Conservation (phyloP, 2,113 vertebrate species). For the Pterocles burchelli region DNA sequence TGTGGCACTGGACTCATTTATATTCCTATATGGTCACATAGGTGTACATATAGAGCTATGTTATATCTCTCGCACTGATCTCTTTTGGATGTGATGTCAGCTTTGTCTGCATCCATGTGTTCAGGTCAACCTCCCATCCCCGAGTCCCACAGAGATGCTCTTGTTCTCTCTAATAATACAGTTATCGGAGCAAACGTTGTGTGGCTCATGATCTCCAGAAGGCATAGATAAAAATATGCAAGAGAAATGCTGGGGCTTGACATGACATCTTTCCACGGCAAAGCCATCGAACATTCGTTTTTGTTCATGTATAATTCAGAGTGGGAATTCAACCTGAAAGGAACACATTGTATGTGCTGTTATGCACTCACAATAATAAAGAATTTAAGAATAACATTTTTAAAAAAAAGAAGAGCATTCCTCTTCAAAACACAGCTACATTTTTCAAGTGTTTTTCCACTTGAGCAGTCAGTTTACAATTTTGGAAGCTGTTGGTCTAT, state of each 20-base stretch:
- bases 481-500: not conserved
- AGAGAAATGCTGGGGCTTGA: not conserved
- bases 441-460: constrained; percentile 2
- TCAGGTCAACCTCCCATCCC: not conserved
- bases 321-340: constrained; percentile 13
- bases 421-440: not conserved
- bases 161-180: not conserved
- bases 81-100: not conserved
- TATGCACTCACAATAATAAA: not conserved
- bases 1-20: not conserved
- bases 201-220: not conserved
- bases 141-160: not conserved
- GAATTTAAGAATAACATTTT: not conserved
- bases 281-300: not conserved
- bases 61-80: not conserved
- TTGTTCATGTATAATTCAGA: constrained; percentile 27
- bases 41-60: not conserved
- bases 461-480: not conserved
- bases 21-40: not conserved
- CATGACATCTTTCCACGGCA: not conserved
- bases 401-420: not conserved
- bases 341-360: not conserved
- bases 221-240: not conserved
- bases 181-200: not conserved
- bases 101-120: not conserved